phyloP scores from a whole-genome alignment of 2,888 invertebrate genomes.

The Parochlus steinenii region DNA sequence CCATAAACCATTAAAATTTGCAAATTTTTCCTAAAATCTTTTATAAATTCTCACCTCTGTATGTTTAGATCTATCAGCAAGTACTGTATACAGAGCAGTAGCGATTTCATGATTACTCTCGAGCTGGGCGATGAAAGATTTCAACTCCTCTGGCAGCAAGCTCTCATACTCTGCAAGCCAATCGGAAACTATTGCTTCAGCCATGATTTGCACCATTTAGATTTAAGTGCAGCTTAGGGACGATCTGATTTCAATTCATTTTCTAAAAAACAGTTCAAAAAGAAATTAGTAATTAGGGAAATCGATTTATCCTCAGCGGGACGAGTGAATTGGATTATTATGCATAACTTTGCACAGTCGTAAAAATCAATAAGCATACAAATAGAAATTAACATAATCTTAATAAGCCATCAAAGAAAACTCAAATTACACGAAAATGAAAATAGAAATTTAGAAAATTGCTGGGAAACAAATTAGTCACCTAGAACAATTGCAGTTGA shows the following conservation, averaged over 20 bases:
- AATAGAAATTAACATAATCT: too few relatives aligned
- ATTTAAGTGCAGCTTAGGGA: neutral
- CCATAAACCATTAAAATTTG: neutral
- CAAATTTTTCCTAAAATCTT: neutral
- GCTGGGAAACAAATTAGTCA: too few relatives aligned
- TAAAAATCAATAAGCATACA: neutral
- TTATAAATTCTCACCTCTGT: slow-evolving; percentile 26
- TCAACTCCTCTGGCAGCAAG: slow-evolving; percentile 55
- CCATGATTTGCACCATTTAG: slow-evolving; percentile 24
- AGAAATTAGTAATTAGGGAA: neutral
- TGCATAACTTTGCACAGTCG: neutral
- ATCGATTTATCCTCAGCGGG: too few relatives aligned
- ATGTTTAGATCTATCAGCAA: slow-evolving; percentile 51
- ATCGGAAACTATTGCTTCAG: slow-evolving; percentile 49
- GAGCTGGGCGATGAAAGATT: slow-evolving; percentile 61
- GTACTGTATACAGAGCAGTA: slow-evolving; percentile 58
- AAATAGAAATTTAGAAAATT: too few relatives aligned
- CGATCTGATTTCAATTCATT: neutral
- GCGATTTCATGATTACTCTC: slow-evolving; percentile 71
- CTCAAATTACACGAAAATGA: too few relatives aligned
- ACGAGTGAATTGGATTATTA: too few relatives aligned
- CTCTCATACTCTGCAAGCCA: slow-evolving; percentile 68
- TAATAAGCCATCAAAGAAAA: too few relatives aligned
- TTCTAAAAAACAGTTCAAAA: neutral
- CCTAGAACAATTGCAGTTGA: too few relatives aligned